Conservation (phyloP, 2,888 invertebrate species). For the Saturnia japonica region DNA sequence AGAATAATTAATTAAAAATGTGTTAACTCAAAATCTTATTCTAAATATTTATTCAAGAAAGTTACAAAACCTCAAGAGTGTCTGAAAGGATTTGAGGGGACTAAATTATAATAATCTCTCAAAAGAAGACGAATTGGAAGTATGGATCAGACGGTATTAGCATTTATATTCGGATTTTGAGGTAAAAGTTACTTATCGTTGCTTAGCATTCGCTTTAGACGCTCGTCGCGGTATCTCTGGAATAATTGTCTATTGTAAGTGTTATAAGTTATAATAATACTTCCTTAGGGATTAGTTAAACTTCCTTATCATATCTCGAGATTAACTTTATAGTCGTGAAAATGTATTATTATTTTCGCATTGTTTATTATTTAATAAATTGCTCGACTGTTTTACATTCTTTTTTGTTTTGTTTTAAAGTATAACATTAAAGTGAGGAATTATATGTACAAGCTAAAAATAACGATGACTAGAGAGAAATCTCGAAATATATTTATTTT, state of each 20-base stretch:
- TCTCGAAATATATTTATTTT: too few relatives aligned
- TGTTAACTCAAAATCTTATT: conserved; percentile 39
- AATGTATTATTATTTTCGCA: not conserved
- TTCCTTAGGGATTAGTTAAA: not conserved
- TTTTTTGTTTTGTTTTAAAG: too few relatives aligned
- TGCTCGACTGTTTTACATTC: too few relatives aligned
- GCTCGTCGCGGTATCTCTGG: conserved; percentile 29
- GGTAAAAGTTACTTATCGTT: conserved; percentile 71
- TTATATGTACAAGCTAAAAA: too few relatives aligned
- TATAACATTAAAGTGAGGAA: too few relatives aligned
- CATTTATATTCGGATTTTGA: conserved; percentile 76
- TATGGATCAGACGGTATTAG: conserved; percentile 73
- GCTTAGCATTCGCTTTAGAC: conserved; percentile 54
- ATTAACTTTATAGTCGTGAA: not conserved
- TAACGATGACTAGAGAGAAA: too few relatives aligned
- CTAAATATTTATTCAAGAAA: conserved; percentile 63
- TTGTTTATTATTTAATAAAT: not conserved
- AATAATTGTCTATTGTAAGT: conserved; percentile 26
- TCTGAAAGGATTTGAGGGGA: conserved; percentile 64
- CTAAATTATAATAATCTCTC: conserved; percentile 76
- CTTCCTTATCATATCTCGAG: not conserved
- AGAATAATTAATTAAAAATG: conserved; percentile 21
- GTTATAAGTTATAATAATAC: conserved; percentile 1
- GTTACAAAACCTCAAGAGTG: conserved; percentile 58
- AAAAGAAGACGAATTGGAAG: conserved; percentile 71